These are phyloP conservation scores for Teleogryllus occipitalis DNA, from an alignment of 1,140 invertebrate genomes.

Conservation along the genomic window DNA sequence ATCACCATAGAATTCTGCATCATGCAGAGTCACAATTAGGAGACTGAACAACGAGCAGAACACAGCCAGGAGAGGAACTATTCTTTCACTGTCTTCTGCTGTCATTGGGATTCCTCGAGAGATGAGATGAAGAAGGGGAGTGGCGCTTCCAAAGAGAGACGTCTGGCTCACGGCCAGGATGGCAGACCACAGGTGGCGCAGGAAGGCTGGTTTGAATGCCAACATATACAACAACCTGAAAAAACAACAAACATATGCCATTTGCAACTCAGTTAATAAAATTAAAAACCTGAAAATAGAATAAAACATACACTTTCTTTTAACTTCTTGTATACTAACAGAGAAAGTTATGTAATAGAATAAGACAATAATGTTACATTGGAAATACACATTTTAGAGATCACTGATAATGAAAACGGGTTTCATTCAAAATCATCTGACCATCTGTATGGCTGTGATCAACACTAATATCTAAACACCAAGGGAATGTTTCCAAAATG, in stretches of 20 bases:
- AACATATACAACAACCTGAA: constrained; percentile 73
- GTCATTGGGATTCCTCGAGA: constrained; percentile 57
- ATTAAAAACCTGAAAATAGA: neutral
- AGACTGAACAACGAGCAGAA: constrained; percentile 80
- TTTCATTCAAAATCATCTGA: no score
- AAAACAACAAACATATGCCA: neutral
- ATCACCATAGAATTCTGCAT: constrained; percentile 69
- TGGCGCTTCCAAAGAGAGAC: constrained; percentile 54
- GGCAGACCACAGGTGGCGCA: constrained; percentile 68
- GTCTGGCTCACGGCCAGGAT: constrained; percentile 43
- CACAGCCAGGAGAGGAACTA: constrained; percentile 69
- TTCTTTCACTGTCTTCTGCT: constrained; percentile 55
- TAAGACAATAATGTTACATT: no score
- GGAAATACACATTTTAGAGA: no score
- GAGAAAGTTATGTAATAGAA: neutral
- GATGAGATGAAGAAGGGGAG: constrained; percentile 59
- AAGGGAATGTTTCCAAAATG: no score
- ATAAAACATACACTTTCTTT: neutral
- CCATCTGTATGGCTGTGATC: no score
- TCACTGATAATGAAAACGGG: no score
- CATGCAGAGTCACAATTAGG: constrained; percentile 75
- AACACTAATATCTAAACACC: no score
- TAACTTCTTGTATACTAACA: neutral
- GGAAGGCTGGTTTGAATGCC: constrained; percentile 73
- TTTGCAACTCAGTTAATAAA: no score